phyloP scores from a whole-genome alignment of 2,888 invertebrate species.

The Synergus laeviventris region DNA sequence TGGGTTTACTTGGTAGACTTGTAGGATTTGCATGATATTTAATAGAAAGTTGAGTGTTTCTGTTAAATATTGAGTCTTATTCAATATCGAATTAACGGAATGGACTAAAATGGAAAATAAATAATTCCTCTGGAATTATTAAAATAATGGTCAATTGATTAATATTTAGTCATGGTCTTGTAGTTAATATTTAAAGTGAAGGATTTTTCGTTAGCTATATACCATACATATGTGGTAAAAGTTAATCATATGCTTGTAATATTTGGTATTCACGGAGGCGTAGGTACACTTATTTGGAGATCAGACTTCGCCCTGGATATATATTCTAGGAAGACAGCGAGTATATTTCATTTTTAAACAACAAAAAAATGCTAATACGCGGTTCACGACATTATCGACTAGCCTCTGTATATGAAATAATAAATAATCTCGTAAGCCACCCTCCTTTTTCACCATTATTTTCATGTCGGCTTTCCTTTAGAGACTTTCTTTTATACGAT shows the following conservation, averaged over 20 bases:
- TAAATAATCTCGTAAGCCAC: slow-evolving; percentile 71
- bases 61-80: slow-evolving; percentile 9
- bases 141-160: neutral
- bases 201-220: neutral
- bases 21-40: neutral
- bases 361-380: slow-evolving; percentile 76
- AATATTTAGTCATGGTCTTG: too few relatives aligned
- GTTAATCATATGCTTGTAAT: slow-evolving; percentile 58
- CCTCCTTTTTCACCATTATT: slow-evolving; percentile 65
- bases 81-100: slow-evolving; percentile 2
- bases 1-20: neutral
- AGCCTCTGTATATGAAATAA: slow-evolving; percentile 68
- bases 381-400: slow-evolving; percentile 67
- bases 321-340: slow-evolving; percentile 64
- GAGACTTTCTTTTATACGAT: slow-evolving; percentile 28
- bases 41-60: neutral
- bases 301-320: slow-evolving; percentile 67
- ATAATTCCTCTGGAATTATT: slow-evolving; percentile 12
- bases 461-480: slow-evolving; percentile 63
- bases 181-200: neutral
- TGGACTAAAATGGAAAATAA: slow-evolving; percentile 15
- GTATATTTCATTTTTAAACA: slow-evolving; percentile 77
- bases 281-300: slow-evolving; percentile 75
- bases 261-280: slow-evolving; percentile 74
- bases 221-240: slow-evolving; percentile 24